Percentiles rank a stretch among this genome's conserved stretches.
Conservation (phyloP, 2,113 vertebrate genomes). For the Zapus hudsonius region DNA sequence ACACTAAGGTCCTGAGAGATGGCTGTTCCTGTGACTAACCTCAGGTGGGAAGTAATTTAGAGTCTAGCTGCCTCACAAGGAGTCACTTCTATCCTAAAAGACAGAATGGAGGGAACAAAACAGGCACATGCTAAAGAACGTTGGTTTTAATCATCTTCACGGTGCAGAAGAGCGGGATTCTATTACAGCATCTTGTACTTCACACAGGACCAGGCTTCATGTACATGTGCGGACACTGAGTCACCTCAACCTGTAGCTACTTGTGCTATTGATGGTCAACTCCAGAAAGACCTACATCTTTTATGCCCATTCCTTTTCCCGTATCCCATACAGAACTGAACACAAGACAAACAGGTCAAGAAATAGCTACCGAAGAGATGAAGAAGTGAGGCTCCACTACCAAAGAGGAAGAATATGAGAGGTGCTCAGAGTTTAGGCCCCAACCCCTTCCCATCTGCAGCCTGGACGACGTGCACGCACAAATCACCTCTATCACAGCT, state of each 20-base stretch:
- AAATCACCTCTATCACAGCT: background rate
- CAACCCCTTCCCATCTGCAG: background rate
- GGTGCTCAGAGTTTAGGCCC: background rate
- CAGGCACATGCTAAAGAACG: background rate
- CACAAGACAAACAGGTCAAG: background rate
- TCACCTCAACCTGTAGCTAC: background rate
- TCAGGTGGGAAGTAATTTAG: background rate
- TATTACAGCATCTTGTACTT: background rate
- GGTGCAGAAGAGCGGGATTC: background rate
- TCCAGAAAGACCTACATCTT: background rate
- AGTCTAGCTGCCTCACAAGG: background rate
- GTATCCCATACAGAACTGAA: background rate
- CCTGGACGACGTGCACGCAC: background rate
- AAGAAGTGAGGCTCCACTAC: background rate
- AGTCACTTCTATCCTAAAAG: background rate
- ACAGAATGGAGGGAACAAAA: background rate
- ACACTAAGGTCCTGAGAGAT: background rate
- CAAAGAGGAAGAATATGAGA: background rate
- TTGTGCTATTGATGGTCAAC: background rate
- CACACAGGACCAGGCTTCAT: background rate
- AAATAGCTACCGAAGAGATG: background rate
- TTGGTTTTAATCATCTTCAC: background rate
- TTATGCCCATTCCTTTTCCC: background rate
- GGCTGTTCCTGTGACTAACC: background rate
- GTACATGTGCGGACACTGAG: background rate